Evolutionary conservation across 2,113 vertebrate genomes (phyloP).

Genomic region (Lichenostomus cassidix): DNA sequence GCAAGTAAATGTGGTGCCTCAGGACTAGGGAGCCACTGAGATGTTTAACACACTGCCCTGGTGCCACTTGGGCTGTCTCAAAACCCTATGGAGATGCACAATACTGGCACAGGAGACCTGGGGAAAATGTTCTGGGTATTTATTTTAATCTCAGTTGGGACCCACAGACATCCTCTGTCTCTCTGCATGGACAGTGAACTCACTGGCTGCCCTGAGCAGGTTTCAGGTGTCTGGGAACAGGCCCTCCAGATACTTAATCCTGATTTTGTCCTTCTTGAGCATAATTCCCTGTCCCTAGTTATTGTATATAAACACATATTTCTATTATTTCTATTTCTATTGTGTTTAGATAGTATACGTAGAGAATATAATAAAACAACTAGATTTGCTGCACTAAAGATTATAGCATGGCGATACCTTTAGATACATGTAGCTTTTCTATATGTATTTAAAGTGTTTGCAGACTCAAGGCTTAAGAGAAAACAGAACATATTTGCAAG

Average conservation of each 20-base stretch:
- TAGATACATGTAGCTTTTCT: background rate
- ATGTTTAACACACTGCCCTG: background rate
- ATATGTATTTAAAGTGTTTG: background rate
- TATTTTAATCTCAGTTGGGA: background rate
- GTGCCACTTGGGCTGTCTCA: background rate
- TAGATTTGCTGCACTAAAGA: background rate
- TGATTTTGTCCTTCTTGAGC: background rate
- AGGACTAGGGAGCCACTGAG: no score
- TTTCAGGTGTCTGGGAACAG: background rate
- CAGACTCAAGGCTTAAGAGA: background rate
- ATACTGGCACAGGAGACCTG: no score
- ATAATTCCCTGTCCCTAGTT: background rate
- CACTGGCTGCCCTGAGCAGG: no score
- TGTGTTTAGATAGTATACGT: background rate
- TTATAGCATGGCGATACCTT: background rate
- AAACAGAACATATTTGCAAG: background rate
- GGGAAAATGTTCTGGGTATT: background rate
- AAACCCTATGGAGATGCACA: fast-evolving
- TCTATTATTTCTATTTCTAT: no score
- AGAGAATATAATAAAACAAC: background rate
- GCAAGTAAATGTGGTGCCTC: background rate
- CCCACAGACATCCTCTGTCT: no score
- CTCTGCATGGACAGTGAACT: background rate
- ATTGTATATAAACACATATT: background rate
- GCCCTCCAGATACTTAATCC: background rate